These are phyloP conservation scores for Cephalotes varians DNA, from an alignment of 2,888 invertebrate species.

Conservation along the genomic window DNA sequence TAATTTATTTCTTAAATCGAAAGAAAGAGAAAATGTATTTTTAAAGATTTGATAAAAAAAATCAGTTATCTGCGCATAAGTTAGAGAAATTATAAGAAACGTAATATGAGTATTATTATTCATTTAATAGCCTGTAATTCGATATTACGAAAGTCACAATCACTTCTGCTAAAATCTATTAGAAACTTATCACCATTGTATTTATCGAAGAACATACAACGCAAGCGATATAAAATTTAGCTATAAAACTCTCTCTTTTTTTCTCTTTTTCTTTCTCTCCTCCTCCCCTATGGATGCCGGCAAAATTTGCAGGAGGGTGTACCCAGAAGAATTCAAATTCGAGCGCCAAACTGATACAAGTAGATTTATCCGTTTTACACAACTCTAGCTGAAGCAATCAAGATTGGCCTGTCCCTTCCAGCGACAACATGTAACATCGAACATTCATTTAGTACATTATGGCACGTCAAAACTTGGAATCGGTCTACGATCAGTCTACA, in stretches of 20 bases:
- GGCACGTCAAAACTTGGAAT: too few species aligned
- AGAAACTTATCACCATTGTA: not conserved
- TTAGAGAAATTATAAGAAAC: not conserved
- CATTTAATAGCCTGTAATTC: not conserved
- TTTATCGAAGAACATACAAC: constrained; percentile 6
- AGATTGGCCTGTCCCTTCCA: too few species aligned
- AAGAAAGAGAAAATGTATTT: not conserved
- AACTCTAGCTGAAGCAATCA: too few species aligned
- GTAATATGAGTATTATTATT: not conserved
- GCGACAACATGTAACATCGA: too few species aligned
- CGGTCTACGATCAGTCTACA: too few species aligned
- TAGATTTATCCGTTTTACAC: too few species aligned
- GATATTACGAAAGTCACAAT: not conserved
- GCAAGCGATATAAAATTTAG: not conserved
- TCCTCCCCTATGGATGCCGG: too few species aligned
- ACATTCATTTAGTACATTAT: too few species aligned
- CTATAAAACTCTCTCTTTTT: constrained; percentile 4
- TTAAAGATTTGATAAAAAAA: not conserved
- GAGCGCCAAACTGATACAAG: too few species aligned
- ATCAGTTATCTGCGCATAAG: not conserved
- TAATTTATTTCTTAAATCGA: constrained; percentile 1
- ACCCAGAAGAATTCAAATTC: too few species aligned
- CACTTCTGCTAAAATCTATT: not conserved
- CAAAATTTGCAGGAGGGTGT: too few species aligned
- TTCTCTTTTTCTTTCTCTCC: too few species aligned